These are phyloP conservation scores for Papilio polytes DNA, from an alignment of 1,140 invertebrate genomes.

Conservation along the genomic window DNA sequence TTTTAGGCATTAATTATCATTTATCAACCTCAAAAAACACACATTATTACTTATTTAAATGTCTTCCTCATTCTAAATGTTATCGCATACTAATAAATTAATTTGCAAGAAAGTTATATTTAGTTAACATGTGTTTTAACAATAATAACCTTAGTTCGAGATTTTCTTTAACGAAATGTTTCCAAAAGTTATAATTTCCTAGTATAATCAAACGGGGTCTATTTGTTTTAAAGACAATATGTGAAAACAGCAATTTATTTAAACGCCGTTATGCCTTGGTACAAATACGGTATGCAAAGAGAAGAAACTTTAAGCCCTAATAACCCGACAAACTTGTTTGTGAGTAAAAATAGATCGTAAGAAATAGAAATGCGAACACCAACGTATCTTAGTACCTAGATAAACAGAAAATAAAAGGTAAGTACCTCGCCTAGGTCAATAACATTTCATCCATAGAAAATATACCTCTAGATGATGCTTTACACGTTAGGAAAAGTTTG, in stretches of 20 bases:
- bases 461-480: too few relatives aligned
- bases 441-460: neutral
- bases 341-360: conserved; percentile 33
- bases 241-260: neutral
- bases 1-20: neutral
- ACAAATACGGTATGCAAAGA: conserved; percentile 27
- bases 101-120: neutral
- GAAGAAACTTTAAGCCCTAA: conserved; percentile 26
- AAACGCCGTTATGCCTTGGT: neutral
- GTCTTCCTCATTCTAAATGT: neutral
- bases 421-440: neutral
- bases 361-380: conserved; percentile 31
- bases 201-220: neutral
- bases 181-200: neutral
- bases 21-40: neutral
- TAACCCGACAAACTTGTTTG: conserved; percentile 33
- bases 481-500: too few relatives aligned
- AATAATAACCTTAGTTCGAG: neutral
- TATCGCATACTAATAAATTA: neutral
- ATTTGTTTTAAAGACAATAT: neutral
- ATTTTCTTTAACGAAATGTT: neutral
- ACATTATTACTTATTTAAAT: neutral
- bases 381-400: neutral
- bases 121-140: neutral
- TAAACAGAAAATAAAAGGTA: neutral